phyloP scores from a whole-genome alignment of 2,888 invertebrate species.

The Sarcophaga variegata region DNA sequence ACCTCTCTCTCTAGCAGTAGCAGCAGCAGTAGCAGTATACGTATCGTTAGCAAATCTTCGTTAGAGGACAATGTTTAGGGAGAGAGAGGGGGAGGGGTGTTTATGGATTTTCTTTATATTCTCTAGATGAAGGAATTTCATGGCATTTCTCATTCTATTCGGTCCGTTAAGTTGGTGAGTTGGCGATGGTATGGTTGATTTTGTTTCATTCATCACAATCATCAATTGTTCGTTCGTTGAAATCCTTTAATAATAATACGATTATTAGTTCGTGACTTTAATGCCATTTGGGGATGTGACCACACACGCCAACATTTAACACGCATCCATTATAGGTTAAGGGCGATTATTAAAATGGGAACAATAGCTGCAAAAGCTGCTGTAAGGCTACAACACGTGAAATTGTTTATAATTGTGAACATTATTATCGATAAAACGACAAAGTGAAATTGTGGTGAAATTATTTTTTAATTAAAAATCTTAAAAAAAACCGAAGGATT shows the following conservation, averaged over 20 bases:
- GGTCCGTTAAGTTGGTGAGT: neutral
- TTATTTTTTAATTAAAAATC: too few relatives aligned
- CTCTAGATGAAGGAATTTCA: constrained; percentile 45
- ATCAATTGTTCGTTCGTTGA: constrained; percentile 67
- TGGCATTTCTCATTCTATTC: constrained; percentile 13
- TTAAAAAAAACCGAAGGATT: too few relatives aligned
- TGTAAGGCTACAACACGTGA: constrained; percentile 54
- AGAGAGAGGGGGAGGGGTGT: neutral
- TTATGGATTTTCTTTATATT: constrained; percentile 17
- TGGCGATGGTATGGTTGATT: neutral
- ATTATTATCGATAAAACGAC: too few relatives aligned
- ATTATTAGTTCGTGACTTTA: constrained; percentile 79
- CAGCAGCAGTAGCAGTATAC: too few relatives aligned
- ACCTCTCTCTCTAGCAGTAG: neutral
- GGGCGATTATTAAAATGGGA: constrained; percentile 30
- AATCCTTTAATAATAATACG: constrained; percentile 80
- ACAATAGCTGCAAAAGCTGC: constrained; percentile 48
- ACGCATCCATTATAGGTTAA: constrained; percentile 27
- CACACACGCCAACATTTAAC: constrained; percentile 47
- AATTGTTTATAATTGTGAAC: constrained; percentile 55
- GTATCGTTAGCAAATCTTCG: too few relatives aligned
- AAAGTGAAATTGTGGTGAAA: too few relatives aligned
- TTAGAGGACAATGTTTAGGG: neutral
- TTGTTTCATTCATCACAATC: constrained; percentile 29
- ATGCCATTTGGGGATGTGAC: constrained; percentile 65